Evolutionary conservation across 2,888 invertebrate species (phyloP).

Genomic region (Sinelater perroti): DNA sequence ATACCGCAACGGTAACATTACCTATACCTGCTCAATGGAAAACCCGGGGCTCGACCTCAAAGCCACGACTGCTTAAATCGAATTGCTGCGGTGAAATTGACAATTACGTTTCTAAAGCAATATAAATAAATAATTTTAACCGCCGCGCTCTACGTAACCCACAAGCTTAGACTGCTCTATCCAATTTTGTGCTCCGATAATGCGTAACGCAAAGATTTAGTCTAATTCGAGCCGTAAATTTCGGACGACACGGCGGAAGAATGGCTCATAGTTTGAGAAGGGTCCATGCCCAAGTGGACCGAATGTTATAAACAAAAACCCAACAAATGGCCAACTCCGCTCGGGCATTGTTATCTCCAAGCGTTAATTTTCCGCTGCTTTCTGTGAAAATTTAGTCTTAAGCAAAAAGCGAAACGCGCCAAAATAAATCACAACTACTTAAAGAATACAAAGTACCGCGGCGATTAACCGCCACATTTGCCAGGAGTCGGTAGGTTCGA

Average conservation of each 20-base stretch:
- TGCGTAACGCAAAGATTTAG: conserved; percentile 2
- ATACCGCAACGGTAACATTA: too few species aligned
- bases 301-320: conserved; percentile 10
- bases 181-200: conserved; percentile 15
- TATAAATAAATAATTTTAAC: conserved; percentile 7
- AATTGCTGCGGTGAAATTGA: neutral
- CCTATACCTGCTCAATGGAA: too few species aligned
- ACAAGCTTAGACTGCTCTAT: conserved; percentile 5
- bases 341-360: conserved; percentile 4
- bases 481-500: conserved; percentile 2
- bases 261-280: conserved; percentile 12
- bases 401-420: conserved; percentile 7
- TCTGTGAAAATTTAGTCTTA: neutral
- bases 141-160: conserved; percentile 1
- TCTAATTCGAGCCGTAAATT: conserved; percentile 8
- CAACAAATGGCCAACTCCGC: conserved; percentile 3
- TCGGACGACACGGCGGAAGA: conserved; percentile 1
- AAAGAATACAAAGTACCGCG: conserved; percentile 6
- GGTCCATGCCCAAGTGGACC: conserved; percentile 1
- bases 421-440: conserved; percentile 15
- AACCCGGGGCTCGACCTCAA: neutral
- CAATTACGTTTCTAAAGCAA: conserved; percentile 8
- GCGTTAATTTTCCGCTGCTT: conserved; percentile 13
- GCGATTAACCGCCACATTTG: conserved; percentile 14
- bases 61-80: neutral